phyloP scores from a whole-genome alignment of 2,888 invertebrate species.

The Epicampocera succincta region DNA sequence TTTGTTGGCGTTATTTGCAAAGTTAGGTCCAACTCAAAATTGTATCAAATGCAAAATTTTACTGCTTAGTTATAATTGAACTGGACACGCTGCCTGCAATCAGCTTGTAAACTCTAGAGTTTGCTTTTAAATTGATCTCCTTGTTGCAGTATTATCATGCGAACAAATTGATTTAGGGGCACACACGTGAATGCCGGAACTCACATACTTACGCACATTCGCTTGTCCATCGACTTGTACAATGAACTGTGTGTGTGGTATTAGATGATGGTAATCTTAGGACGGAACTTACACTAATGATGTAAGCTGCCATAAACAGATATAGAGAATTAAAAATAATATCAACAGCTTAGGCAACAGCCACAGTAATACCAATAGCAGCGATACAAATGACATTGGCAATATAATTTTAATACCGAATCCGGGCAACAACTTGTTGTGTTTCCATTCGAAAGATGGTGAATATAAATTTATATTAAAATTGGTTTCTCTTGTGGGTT shows the following conservation, averaged over 20 bases:
- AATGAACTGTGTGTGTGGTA: constrained; percentile 50
- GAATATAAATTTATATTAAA: constrained; percentile 55
- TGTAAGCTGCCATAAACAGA: constrained; percentile 66
- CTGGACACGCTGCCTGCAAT: background rate
- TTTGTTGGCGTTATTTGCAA: too few relatives aligned
- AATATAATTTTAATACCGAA: constrained; percentile 52
- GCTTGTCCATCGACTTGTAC: background rate
- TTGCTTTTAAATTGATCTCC: constrained; percentile 2
- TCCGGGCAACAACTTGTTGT: constrained; percentile 70
- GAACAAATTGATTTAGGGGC: background rate
- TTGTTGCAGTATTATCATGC: background rate
- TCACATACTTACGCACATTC: constrained; percentile 1
- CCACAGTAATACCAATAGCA: constrained; percentile 17
- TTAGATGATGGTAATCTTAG: constrained; percentile 67
- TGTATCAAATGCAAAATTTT: too few relatives aligned
- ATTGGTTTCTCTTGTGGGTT: constrained; percentile 19
- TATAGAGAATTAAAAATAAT: constrained; percentile 58
- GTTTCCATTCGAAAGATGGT: constrained; percentile 59
- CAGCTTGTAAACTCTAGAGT: background rate
- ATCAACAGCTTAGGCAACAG: constrained; percentile 25
- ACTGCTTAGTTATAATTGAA: too few relatives aligned
- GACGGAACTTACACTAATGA: constrained; percentile 69
- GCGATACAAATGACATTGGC: constrained; percentile 10
- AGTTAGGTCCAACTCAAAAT: too few relatives aligned
- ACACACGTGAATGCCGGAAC: background rate